Evolutionary conservation across 2,888 invertebrate genomes (phyloP), one percentile per base, ranked within the genome.

Genomic region (Steinernema carpocapsae): DNA sequence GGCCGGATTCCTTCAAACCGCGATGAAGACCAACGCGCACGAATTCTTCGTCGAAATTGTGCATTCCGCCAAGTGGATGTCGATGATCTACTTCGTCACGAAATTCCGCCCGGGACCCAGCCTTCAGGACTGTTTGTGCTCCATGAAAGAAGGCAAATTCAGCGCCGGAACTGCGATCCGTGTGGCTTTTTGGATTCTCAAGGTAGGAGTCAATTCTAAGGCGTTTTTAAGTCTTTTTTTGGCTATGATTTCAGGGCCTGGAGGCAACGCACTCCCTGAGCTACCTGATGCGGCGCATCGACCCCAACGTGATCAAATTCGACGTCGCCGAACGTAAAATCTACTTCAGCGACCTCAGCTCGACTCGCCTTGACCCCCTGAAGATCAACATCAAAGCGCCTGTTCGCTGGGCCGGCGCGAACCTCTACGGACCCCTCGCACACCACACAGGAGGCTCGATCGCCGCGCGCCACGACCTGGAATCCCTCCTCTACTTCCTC

Each of bases 291-390:
- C 76, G 76, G n/a, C 72, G 76, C 43, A 70, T 76, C 48, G 76
- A 76, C 51, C 76, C 76, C 32, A 76, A 76, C 42, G 76, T 76
- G 0, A 76, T 76, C n/a, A 73, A 56, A 73, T 76, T 76, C 70
- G 76, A 76, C 26, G 76, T 45, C 29, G 22, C 26, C 24, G 70
- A 46, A 22, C 70, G 74, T 37, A 45, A 56, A 22, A 76, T 76
- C 51, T 76, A 76, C 45, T 46, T 76, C 46, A 75, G 74, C 32
- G 76, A 76, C 48, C 64, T 76, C 26, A 46, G 48, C 29, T 71
- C 71, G 3, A 56, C 56, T 17, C 74, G 76, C 29, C 43, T 76
- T 19, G 76, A 76, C 43, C 76, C 76, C 14, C 48, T 32, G 46
- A 76, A 70, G 29, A 32, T 70, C 48, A 76, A 76, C 43, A 37